Percentiles rank a stretch among this genome's conserved stretches.
Evolutionary conservation across 2,888 invertebrate species (phyloP).

Genomic region (Ephialtes manifestator): DNA sequence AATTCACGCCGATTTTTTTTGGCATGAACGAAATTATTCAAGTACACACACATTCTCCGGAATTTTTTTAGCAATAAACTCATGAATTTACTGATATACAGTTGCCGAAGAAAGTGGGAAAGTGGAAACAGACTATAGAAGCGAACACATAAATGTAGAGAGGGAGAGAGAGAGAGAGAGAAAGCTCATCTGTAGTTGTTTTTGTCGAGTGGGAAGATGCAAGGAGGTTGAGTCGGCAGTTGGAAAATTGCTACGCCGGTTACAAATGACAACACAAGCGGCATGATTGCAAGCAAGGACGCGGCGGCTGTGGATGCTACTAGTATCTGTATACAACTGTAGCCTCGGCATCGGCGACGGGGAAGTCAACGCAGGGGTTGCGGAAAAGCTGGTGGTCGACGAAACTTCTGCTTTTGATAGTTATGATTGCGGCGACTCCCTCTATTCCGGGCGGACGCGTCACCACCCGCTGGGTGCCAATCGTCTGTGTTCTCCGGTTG

Average conservation of each 20-base stretch:
- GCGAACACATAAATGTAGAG: constrained; percentile 32
- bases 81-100: neutral
- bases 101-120: neutral
- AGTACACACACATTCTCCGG: no score
- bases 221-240: constrained; percentile 59
- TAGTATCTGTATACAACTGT: constrained; percentile 18
- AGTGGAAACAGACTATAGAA: constrained; percentile 33
- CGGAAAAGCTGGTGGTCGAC: constrained; percentile 64
- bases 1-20: no score
- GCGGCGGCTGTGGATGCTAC: neutral
- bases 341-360: constrained; percentile 22
- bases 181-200: constrained; percentile 66
- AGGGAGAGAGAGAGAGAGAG: neutral
- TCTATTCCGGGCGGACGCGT: constrained; percentile 73
- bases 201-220: constrained; percentile 67
- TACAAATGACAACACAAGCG: constrained; percentile 81
- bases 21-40: neutral
- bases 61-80: neutral
- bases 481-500: constrained; percentile 66
- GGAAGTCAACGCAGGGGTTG: constrained; percentile 63
- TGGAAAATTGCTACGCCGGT: constrained; percentile 76
- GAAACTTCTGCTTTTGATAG: constrained; percentile 80
- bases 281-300: constrained; percentile 75
- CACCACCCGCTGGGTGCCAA: constrained; percentile 76
- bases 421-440: constrained; percentile 79